Evolutionary conservation across 2,797 vertebrate genomes (phyloP).

Genomic region (Oreochromis grahami): DNA sequence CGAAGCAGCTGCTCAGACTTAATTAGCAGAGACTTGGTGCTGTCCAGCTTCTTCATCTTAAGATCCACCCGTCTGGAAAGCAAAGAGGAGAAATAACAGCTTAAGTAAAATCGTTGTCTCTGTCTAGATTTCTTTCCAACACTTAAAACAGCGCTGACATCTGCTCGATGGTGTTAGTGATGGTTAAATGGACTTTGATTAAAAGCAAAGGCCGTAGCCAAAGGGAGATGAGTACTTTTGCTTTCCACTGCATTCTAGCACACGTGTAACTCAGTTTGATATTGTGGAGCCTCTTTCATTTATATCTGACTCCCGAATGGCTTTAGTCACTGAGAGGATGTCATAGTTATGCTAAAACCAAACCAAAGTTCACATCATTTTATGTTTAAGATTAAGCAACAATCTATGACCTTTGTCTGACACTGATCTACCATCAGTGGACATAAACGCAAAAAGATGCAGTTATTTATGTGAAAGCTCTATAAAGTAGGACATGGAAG

Average conservation of each 20-base stretch:
- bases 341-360: not conserved
- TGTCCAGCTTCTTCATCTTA: conserved; percentile 84
- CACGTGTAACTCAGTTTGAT: not conserved
- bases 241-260: not conserved
- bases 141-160: conserved; percentile 26
- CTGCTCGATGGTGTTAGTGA: conserved; percentile 35
- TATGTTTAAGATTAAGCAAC: not conserved
- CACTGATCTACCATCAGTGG: not conserved
- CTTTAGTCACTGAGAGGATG: not conserved
- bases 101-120: conserved; percentile 8
- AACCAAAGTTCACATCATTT: not conserved
- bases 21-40: conserved; percentile 82
- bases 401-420: not conserved
- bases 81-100: conserved; percentile 24
- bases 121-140: conserved; percentile 10
- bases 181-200: conserved; percentile 50
- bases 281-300: not conserved
- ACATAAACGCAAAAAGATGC: not conserved
- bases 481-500: not conserved
- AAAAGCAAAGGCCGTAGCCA: conserved; percentile 16
- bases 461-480: not conserved
- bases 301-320: not conserved
- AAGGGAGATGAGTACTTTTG: conserved; percentile 10
- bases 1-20: conserved; percentile 88
- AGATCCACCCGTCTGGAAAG: conserved; percentile 71